Base-by-base conservation (phyloP, 2,797 vertebrate genomes). In the Xiphophorus birchmanni region DNA sequence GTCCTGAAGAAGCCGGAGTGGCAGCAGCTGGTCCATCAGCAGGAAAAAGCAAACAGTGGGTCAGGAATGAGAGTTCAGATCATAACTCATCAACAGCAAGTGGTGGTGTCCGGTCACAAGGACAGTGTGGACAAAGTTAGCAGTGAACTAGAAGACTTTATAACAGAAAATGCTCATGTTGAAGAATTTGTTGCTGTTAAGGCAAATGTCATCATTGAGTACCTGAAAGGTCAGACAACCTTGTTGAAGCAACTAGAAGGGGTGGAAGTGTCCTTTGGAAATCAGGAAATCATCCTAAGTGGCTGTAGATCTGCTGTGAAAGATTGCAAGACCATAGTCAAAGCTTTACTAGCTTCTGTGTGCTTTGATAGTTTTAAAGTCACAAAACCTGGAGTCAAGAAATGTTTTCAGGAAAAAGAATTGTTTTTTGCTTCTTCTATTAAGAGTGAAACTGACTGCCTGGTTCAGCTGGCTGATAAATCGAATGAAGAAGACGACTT, bases 21-120 rank as follows among this genome's bases (percentile, higher is more conserved):
- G 97, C 84, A 77, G 52, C 8, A 63, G 0, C 89, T 97, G 56
- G 86, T 94, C 75, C 37, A 13, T 5, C 37, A 15, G n/a, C 83
- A 96, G 40, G 58, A 5, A 45, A 87, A 87, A 15, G 82, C 44
- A 1, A 78, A 95, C 45, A 94, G 76, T 75, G 84, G 88, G 8
- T 80, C 88, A 3, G 83, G 74, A 52, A 75, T 71, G 75, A 93
- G 82, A 7, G 76, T 95, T 32, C 40, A 60, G 73, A 93, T 97
- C 74, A 65, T 73, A 12, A 86, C 35, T 18, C 50, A 85, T n/a
- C 42, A 42, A 73, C 72, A 90, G 11, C 37, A 94, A 84, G 92
- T 98, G 0, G 82, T 95, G 2, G 89, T 98, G 71, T 89, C 92
- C 73, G 98, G 98, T 17, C 91, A 89, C 80, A 89, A 85, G 73